Evolutionary conservation across 2,113 vertebrate species (phyloP), one percentile per base, ranked within the genome.

Genomic region (Peromyscus leucopus): DNA sequence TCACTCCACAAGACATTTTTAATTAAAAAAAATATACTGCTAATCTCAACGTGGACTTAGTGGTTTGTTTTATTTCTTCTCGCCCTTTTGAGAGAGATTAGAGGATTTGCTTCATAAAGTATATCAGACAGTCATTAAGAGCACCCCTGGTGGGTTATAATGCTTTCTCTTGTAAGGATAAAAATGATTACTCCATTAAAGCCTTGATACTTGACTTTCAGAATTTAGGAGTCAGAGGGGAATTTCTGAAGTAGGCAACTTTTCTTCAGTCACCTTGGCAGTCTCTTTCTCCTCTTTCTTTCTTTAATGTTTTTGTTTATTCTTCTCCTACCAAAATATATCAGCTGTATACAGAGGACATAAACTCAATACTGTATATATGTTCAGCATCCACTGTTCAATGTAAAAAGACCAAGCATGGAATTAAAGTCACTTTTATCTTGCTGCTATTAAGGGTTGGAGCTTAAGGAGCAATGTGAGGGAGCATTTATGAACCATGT

Each of bases 51-150:
- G 87, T 89, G 46, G 85, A 93, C 51, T 86, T 92, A 24, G 65
- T 75, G 48, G 71, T 42, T 88, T 97, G 79, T 97, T 96, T 97
- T 92, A 96, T 97, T 96, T 94, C 89, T 92, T 90, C 36, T 78
- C 31, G 42, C 76, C 83, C 92, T 92, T 97, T 89, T 55, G 95
- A 96, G 93, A 96, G 85, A 84, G 86, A 96, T 97, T 91, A 97
- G n/a, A 95, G 39, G 86, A 96, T 94, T 97, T 96, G n/a, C n/a
- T 97, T 96, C 91, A 97, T 96, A 79, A 97, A 96, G 83, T 79
- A 79, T 87, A 93, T 91, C 96, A 95, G 19, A 42, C 48, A 95
- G 69, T 96, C 89, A 97, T 97, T 97, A 97, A 97, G 57, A 95
- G 22, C 59, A 10, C 22, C 74, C 93, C 63, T 84, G 7, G 82